These are phyloP conservation scores for Parasteatoda lunata DNA, from an alignment of 2,888 invertebrate species.

Conservation along the genomic window DNA sequence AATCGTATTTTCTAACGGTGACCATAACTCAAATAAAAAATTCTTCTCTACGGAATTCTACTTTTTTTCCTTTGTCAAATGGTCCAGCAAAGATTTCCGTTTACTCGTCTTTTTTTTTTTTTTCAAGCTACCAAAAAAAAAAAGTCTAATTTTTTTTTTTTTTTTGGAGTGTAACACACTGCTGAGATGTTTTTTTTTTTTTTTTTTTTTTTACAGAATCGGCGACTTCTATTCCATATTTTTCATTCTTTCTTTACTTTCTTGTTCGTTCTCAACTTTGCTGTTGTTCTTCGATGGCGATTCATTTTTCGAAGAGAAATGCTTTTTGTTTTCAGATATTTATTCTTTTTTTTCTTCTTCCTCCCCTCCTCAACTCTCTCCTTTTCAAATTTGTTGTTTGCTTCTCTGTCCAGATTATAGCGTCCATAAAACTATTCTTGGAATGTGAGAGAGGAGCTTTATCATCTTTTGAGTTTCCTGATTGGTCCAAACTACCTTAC, in stretches of 20 bases:
- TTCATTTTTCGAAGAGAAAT: background rate
- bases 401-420: background rate
- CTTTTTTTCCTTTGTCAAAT: constrained; percentile 49
- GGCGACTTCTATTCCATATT: background rate
- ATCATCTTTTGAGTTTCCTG: background rate
- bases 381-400: background rate
- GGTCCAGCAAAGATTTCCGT: constrained; percentile 58
- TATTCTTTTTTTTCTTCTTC: background rate
- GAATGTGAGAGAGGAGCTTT: background rate
- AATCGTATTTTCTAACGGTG: constrained; percentile 51
- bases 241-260: background rate
- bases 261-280: background rate
- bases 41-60: constrained; percentile 4
- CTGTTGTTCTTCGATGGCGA: background rate
- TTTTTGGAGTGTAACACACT: no score
- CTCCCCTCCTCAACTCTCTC: background rate
- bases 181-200: background rate
- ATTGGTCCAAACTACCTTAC: background rate
- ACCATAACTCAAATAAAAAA: constrained; percentile 32
- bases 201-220: background rate
- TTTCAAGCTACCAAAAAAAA: background rate
- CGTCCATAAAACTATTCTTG: background rate
- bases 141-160: no score
- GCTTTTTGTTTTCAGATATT: background rate
- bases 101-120: constrained; percentile 13